Evolutionary conservation across 2,113 vertebrate genomes (phyloP).

Genomic region (Sinocyclocheilus rhinocerous): DNA sequence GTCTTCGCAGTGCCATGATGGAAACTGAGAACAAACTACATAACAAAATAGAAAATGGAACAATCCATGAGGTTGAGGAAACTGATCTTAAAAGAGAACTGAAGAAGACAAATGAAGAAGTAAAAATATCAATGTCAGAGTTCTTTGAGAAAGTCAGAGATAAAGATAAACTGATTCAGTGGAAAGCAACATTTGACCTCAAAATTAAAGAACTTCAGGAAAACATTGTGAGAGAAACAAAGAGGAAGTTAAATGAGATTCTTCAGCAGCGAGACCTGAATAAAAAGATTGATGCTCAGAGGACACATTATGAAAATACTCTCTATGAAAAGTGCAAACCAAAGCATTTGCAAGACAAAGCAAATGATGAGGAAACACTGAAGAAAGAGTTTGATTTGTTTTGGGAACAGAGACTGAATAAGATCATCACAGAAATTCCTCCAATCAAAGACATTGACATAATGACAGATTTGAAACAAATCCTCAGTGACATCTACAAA

Average conservation of each 20-base stretch:
- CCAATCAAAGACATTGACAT: too few species aligned
- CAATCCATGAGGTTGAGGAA: neutral
- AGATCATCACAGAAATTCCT: too few species aligned
- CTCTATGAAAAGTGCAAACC: too few species aligned
- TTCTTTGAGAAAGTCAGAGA: conserved; percentile 58
- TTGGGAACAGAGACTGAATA: too few species aligned
- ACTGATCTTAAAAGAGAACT: conserved; percentile 30
- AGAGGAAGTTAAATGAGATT: neutral
- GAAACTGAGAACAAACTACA: conserved; percentile 62
- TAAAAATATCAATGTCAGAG: conserved; percentile 49
- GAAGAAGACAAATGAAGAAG: conserved; percentile 15
- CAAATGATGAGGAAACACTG: conserved; percentile 46
- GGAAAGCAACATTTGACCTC: neutral
- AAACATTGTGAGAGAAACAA: neutral
- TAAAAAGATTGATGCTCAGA: neutral
- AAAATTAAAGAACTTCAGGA: neutral
- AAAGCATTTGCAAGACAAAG: too few species aligned
- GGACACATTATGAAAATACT: neutral
- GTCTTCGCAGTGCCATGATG: conserved; percentile 53
- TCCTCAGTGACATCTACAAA: conserved; percentile 50
- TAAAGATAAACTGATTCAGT: conserved; percentile 46
- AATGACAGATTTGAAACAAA: conserved; percentile 53
- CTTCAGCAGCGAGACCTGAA: neutral
- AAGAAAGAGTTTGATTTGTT: too few species aligned
- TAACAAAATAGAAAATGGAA: conserved; percentile 48